Evolutionary conservation across 2,888 invertebrate genomes (phyloP), one percentile per base, ranked within the genome.

Genomic region (Frankliniella fusca): DNA sequence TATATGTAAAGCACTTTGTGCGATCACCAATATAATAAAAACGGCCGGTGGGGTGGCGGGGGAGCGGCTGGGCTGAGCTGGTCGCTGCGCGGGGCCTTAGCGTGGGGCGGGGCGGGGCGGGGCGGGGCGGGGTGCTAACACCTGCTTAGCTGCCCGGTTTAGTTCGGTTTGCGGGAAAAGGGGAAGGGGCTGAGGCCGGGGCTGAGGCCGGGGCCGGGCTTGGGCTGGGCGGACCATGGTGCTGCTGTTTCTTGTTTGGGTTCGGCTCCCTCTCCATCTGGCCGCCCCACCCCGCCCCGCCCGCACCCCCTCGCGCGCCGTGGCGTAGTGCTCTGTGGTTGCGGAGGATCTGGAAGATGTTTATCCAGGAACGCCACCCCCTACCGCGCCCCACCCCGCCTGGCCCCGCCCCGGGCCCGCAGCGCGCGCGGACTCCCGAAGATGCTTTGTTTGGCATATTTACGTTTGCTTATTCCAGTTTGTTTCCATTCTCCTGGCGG

Each of bases 371-470:
- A n/a, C 61, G n/a, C n/a, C 61, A 20, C n/a, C 61, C 61, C 61
- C 61, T 5, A 38, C 38, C 38, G 3, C 38, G 38, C 38, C 38
- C 38, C 38, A 5, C 38, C 38, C 38, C 38, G 38, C 38, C 38
- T 5, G 3, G 38, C 38, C 38, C 38, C 38, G 38, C 38, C 38
- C 38, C 38, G 38, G 38, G 38, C 38, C 38, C 38, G 38, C 38
- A 38, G 38, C 38, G 38, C 38, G 38, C 38, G 61, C 12, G 54
- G 18, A 61, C 38, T 61, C 61, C 61, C 61, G 61, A 8, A 61
- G 61, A 61, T n/a, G 61, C 61, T 61, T 61, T 61, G 61, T 61
- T 61, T 61, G 61, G 61, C 61, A 61, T 61, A 61, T 61, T 61
- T 61, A 61, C 61, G 61, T 61, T n/a, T 15, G 61, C 61, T 61